Evolutionary conservation across 2,797 vertebrate genomes (phyloP).

Genomic region (Pogonophryne albipinna): DNA sequence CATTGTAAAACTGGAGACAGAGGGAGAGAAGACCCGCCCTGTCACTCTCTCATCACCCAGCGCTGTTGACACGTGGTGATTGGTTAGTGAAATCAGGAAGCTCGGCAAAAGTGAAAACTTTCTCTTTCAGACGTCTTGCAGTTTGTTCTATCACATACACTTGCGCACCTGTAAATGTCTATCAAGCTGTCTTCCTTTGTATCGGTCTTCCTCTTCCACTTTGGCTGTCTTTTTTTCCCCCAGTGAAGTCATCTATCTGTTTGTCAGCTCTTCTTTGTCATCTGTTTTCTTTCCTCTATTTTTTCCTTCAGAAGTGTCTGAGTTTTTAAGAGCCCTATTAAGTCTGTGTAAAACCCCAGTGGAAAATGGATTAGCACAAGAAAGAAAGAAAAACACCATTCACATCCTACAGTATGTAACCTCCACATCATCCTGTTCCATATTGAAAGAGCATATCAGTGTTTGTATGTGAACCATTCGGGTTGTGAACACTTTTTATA

Average conservation of each 20-base stretch:
- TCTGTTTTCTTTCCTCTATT: constrained; percentile 53
- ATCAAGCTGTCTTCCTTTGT: background rate
- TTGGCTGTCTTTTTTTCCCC: constrained; percentile 29
- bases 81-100: constrained; percentile 44
- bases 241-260: constrained; percentile 31
- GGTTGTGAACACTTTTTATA: background rate
- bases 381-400: constrained; percentile 29
- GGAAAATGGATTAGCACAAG: constrained; percentile 57
- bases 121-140: background rate
- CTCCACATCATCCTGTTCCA: background rate
- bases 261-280: constrained; percentile 34
- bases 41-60: constrained; percentile 54
- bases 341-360: constrained; percentile 48
- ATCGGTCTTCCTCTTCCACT: background rate
- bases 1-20: constrained; percentile 76
- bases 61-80: constrained; percentile 51
- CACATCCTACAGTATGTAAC: background rate
- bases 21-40: constrained; percentile 54
- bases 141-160: constrained; percentile 5
- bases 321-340: constrained; percentile 69
- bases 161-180: constrained; percentile 16
- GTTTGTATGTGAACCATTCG: background rate
- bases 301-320: constrained; percentile 50
- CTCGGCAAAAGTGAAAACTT: background rate
- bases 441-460: background rate